Percentiles rank a stretch among this genome's conserved stretches.
Conservation (phyloP, 1,140 invertebrate genomes). For the Listronotus oregonensis region DNA sequence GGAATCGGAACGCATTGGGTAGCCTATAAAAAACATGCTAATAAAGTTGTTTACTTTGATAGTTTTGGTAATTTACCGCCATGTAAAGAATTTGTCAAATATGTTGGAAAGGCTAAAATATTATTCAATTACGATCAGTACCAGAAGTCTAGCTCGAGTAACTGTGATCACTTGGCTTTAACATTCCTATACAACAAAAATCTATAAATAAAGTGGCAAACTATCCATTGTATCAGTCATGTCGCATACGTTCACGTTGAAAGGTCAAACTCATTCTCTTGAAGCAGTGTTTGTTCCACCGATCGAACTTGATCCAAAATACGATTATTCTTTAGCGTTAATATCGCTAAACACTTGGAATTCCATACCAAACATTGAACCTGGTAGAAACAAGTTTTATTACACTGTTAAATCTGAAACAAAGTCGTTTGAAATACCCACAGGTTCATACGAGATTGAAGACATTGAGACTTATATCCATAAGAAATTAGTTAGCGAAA, state of each 20-base stretch:
- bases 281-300: no score
- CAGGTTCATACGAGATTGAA: slow-evolving; percentile 30
- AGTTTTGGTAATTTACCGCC: slow-evolving; percentile 38
- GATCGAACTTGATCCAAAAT: no score
- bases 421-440: slow-evolving; percentile 18
- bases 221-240: no score
- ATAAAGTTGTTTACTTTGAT: slow-evolving; percentile 34
- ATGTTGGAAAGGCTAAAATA: slow-evolving; percentile 19
- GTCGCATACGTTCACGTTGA: no score
- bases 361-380: slow-evolving; percentile 36
- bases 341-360: slow-evolving; percentile 35
- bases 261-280: no score
- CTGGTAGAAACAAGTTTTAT: no score
- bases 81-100: slow-evolving; percentile 26
- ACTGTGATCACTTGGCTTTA: no score
- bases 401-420: slow-evolving; percentile 12
- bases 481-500: no score
- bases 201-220: no score
- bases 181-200: no score
- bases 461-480: neutral
- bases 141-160: no score
- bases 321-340: neutral
- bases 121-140: slow-evolving; percentile 28
- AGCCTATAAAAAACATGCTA: slow-evolving; percentile 21
- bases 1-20: slow-evolving; percentile 50